Conservation (phyloP, 2,888 invertebrate genomes). For the Macaria notata region DNA sequence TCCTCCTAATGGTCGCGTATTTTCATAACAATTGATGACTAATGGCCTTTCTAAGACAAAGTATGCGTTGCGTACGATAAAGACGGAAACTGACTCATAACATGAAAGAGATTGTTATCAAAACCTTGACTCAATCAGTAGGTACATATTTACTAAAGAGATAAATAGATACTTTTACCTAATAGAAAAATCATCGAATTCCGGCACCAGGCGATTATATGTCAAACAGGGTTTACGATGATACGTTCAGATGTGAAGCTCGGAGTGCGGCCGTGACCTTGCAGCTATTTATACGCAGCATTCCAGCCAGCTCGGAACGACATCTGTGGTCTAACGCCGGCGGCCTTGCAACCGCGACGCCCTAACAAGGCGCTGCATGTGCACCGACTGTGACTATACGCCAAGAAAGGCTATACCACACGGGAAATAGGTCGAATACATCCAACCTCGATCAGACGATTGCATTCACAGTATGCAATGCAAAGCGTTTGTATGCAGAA, state of each 20-base stretch:
- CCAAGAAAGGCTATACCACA: constrained; percentile 35
- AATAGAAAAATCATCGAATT: constrained; percentile 1
- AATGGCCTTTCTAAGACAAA: constrained; percentile 17
- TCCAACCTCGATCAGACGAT: constrained; percentile 4
- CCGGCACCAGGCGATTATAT: constrained; percentile 14
- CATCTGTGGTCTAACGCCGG: constrained; percentile 48
- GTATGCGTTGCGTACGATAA: neutral
- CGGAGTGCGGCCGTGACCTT: constrained; percentile 52
- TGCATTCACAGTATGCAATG: neutral
- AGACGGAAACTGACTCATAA: constrained; percentile 13
- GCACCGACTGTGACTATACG: constrained; percentile 29
- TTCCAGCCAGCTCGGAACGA: constrained; percentile 46
- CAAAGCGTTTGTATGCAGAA: too few relatives aligned
- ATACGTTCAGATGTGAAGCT: constrained; percentile 38
- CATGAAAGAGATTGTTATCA: constrained; percentile 26
- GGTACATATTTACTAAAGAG: neutral
- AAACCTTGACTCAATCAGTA: constrained; percentile 11
- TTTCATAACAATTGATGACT: constrained; percentile 24
- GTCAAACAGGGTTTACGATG: constrained; percentile 39
- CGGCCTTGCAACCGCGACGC: constrained; percentile 47
- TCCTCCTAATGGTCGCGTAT: constrained; percentile 11
- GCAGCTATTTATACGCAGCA: constrained; percentile 61
- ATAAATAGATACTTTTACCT: too few relatives aligned
- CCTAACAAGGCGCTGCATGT: constrained; percentile 44
- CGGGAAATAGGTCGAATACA: constrained; percentile 33